Percentiles rank a stretch among this genome's conserved stretches.
Conservation (phyloP, 64 coral and sea anemone genomes). For the Montipora foliosa region DNA sequence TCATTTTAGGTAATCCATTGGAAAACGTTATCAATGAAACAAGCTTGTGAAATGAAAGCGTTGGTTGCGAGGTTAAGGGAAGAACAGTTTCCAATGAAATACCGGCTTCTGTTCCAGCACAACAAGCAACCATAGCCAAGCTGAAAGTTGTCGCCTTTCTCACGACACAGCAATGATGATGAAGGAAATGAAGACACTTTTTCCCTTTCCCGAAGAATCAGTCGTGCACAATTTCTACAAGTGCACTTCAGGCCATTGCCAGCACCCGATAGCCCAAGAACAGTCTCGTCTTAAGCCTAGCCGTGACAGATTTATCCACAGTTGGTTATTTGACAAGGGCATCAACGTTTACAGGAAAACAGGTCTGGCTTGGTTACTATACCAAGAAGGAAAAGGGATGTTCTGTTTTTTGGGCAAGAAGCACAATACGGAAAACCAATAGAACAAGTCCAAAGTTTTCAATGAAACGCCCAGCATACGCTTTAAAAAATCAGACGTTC, state of each 20-base stretch:
- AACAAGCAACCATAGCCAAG: not conserved
- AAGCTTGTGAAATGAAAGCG: not conserved
- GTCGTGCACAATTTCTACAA: conserved; percentile 52
- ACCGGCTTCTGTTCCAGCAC: not conserved
- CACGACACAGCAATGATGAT: not conserved
- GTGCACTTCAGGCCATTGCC: conserved; percentile 31
- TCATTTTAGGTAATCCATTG: no score
- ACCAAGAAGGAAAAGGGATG: conserved; percentile 46
- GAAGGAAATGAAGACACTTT: conserved; percentile 47
- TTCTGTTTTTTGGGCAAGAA: conserved; percentile 46
- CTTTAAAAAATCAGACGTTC: conserved; percentile 37
- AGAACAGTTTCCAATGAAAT: not conserved
- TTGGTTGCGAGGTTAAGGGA: not conserved
- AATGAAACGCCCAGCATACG: conserved; percentile 48
- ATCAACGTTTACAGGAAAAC: conserved; percentile 36
- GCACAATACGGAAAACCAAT: conserved; percentile 44
- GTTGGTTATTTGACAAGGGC: conserved; percentile 44
- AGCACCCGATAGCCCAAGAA: conserved; percentile 31
- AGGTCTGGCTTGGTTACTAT: conserved; percentile 33
- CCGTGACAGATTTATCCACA: conserved; percentile 46
- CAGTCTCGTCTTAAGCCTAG: conserved; percentile 32
- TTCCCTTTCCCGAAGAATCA: conserved; percentile 45
- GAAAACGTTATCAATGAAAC: no score
- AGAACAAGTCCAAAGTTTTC: conserved; percentile 52
- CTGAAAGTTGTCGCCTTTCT: not conserved